phyloP scores from a whole-genome alignment of 2,113 vertebrate species.

The Colius striatus region DNA sequence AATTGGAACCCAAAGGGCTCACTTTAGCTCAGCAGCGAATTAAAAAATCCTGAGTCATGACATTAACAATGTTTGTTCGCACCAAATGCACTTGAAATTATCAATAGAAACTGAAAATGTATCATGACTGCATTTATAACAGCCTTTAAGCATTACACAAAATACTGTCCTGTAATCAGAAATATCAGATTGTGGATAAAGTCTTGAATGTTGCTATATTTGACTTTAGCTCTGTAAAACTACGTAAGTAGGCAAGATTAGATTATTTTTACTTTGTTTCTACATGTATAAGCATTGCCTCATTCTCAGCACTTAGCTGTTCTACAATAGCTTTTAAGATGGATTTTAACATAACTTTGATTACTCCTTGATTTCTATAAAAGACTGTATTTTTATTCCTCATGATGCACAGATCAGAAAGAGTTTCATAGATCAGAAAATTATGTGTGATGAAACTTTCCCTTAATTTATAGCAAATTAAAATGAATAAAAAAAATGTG shows the following conservation, averaged over 20 bases:
- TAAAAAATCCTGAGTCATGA: not conserved
- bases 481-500: not conserved
- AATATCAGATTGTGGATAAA: not conserved
- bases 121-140: not conserved
- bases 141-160: not conserved
- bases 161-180: not conserved
- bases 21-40: not conserved
- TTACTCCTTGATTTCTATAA: not conserved
- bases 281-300: not conserved
- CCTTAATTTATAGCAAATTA: not conserved
- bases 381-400: not conserved
- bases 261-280: not conserved
- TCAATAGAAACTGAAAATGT: not conserved
- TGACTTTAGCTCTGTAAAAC: not conserved
- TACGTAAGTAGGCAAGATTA: not conserved
- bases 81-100: not conserved
- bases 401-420: not conserved
- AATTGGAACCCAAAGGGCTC: not conserved
- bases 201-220: not conserved
- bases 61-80: not conserved
- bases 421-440: not conserved
- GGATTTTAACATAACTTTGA: not conserved
- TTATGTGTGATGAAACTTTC: not conserved
- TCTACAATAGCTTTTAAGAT: not conserved
- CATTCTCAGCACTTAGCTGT: not conserved